These are phyloP conservation scores for Lithobius niger DNA, from an alignment of 1,140 invertebrate genomes.

Conservation along the genomic window DNA sequence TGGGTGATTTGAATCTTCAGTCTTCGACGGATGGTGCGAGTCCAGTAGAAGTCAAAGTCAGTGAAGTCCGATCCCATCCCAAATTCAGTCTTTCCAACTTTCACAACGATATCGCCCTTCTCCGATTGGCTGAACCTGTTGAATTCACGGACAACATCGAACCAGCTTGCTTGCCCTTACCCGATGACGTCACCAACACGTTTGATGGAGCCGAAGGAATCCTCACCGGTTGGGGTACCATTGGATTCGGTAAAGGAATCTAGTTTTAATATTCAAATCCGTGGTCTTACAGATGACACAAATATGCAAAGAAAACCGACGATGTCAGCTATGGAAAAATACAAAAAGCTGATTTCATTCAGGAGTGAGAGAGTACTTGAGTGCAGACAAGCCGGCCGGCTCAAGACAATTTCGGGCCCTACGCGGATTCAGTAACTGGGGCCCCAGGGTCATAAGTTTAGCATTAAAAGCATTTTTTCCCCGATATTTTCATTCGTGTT, in stretches of 20 bases:
- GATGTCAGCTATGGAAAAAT: too few species aligned
- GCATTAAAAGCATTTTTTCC: too few species aligned
- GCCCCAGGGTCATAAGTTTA: too few species aligned
- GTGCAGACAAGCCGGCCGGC: too few species aligned
- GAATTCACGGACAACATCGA: conserved; percentile 25
- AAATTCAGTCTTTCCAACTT: conserved; percentile 41
- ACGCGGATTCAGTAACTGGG: too few species aligned
- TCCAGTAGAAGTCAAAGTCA: conserved; percentile 31
- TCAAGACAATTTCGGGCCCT: too few species aligned
- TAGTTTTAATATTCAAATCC: too few species aligned
- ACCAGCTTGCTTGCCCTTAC: conserved; percentile 3
- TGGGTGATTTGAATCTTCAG: background rate
- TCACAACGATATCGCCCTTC: conserved; percentile 50
- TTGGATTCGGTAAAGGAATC: conserved; percentile 3
- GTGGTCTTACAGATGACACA: too few species aligned
- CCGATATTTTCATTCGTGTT: too few species aligned
- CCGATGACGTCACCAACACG: background rate
- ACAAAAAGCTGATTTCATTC: too few species aligned
- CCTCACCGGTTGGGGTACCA: conserved; percentile 3
- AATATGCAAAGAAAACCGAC: too few species aligned
- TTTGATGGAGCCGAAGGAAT: background rate
- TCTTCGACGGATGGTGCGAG: background rate
- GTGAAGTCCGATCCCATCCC: conserved; percentile 35
- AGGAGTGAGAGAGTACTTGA: too few species aligned
- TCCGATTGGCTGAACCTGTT: conserved; percentile 37